A percentile compares a stretch with the other conserved stretches of the same genome.
These are phyloP conservation scores for Megathymus violae DNA, from an alignment of 1,140 invertebrate genomes.

Conservation along the genomic window DNA sequence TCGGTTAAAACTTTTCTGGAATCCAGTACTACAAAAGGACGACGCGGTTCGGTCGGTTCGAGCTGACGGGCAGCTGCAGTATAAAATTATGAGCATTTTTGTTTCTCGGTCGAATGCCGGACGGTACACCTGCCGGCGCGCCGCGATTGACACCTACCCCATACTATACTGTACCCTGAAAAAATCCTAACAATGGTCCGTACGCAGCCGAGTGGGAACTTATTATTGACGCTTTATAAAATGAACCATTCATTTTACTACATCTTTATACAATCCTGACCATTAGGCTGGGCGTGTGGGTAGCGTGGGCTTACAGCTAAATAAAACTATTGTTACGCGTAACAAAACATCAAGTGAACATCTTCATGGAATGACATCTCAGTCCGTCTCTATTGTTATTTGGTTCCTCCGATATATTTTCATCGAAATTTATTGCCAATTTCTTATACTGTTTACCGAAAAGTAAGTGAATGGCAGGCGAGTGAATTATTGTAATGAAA, in stretches of 20 bases:
- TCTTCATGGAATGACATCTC: constrained; percentile 78
- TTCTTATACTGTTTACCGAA: constrained; percentile 76
- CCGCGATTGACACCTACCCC: constrained; percentile 80
- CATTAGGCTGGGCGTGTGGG: constrained; percentile 80
- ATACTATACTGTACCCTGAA: constrained; percentile 69
- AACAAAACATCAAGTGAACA: constrained; percentile 80
- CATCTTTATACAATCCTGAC: constrained; percentile 78
- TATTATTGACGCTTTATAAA: constrained; percentile 80
- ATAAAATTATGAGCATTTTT: constrained; percentile 82
- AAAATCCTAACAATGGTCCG: constrained; percentile 74
- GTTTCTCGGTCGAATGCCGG: constrained; percentile 56
- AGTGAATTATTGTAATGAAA: constrained; percentile 80
- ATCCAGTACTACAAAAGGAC: constrained; percentile 70
- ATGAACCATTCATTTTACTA: constrained; percentile 72
- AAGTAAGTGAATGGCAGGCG: constrained; percentile 73
- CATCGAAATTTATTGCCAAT: constrained; percentile 79
- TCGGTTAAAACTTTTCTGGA: constrained; percentile 68
- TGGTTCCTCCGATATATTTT: constrained; percentile 63
- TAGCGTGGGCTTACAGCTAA: constrained; percentile 73
- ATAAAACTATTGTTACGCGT: constrained; percentile 80
- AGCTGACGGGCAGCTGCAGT: constrained; percentile 79
- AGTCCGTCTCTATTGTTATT: constrained; percentile 65
- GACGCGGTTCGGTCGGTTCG: constrained; percentile 52
- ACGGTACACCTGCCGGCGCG: constrained; percentile 72
- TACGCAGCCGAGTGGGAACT: constrained; percentile 76